phyloP scores from a whole-genome alignment of 2,113 vertebrate genomes.

The human (Homo sapiens) region DNA sequence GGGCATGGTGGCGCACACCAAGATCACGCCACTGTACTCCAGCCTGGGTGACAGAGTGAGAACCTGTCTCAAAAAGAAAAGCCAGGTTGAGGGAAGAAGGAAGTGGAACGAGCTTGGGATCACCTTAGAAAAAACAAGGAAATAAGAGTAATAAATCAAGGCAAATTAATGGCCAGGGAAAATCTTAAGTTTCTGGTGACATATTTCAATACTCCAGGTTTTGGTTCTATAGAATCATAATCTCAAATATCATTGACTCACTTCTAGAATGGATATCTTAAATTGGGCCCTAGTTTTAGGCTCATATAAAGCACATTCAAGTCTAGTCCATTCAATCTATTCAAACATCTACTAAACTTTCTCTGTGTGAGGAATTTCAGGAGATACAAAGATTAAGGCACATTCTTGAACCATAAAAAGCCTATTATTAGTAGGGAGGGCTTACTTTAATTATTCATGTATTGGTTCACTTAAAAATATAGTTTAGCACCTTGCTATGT shows the following conservation, averaged over 20 bases:
- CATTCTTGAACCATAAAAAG: neutral
- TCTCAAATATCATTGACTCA: neutral
- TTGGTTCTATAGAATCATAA: neutral
- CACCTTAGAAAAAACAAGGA: neutral
- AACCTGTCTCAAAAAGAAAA: neutral
- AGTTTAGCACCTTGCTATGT: neutral
- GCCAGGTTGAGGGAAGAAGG: neutral
- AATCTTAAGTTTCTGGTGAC: constrained; percentile 11
- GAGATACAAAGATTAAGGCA: neutral
- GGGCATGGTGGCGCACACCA: too few relatives aligned
- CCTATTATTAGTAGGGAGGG: neutral
- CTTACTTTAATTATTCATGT: neutral
- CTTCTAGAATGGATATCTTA: neutral
- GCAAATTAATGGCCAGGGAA: neutral
- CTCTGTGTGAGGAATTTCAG: neutral
- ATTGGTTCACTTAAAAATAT: neutral
- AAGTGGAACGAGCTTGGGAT: neutral
- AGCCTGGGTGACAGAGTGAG: too few relatives aligned
- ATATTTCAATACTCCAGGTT: neutral
- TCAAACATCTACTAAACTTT: neutral
- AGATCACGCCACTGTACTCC: too few relatives aligned
- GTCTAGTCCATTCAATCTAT: neutral
- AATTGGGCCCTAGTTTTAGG: neutral
- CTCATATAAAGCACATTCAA: neutral
- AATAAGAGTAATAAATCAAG: neutral